Conservation (phyloP, 2,888 invertebrate species). For the Acanthosepion lycidas region DNA sequence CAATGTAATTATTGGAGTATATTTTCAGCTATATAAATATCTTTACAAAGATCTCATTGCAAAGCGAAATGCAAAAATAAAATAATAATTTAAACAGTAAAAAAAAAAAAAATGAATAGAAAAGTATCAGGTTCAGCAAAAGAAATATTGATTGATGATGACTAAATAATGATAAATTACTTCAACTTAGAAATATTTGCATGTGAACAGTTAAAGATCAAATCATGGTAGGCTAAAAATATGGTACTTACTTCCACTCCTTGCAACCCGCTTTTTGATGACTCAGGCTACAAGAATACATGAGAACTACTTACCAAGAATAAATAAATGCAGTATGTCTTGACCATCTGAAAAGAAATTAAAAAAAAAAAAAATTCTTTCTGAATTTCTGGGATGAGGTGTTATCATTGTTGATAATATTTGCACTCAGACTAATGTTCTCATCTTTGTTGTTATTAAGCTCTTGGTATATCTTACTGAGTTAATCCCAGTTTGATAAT, state of each 20-base stretch:
- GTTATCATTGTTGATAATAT: too few relatives aligned
- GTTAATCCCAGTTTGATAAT: too few relatives aligned
- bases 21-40: slow-evolving; percentile 33
- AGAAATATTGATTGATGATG: neutral
- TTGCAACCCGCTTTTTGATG: neutral
- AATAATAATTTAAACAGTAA: neutral
- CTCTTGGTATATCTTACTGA: too few relatives aligned
- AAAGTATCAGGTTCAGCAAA: neutral
- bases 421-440: too few relatives aligned
- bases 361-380: neutral
- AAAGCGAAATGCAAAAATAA: neutral
- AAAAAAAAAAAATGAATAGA: neutral
- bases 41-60: neutral
- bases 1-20: slow-evolving; percentile 13
- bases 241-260: neutral
- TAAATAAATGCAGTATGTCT: neutral
- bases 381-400: neutral
- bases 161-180: slow-evolving; percentile 23
- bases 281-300: neutral
- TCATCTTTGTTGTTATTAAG: too few relatives aligned
- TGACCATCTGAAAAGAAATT: neutral
- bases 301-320: neutral
- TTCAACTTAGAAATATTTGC: slow-evolving; percentile 14
- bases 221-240: slow-evolving; percentile 33
- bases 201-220: slow-evolving; percentile 9